Base-by-base conservation (phyloP, 2,113 vertebrate genomes). In the Todiramphus saurophagus region DNA sequence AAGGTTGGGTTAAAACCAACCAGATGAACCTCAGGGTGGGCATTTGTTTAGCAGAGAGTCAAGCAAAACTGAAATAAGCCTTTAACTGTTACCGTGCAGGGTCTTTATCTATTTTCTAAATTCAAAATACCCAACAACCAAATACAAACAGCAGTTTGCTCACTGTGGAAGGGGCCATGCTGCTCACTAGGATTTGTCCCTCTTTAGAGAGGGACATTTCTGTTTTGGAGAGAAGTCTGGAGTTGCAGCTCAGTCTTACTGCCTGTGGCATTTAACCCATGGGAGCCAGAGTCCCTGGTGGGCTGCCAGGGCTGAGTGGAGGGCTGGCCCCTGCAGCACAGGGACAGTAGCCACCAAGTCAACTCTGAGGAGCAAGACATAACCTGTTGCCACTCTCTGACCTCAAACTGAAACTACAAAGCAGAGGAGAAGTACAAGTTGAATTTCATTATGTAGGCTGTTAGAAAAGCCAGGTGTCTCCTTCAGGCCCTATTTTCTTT, bases 231-330 rank as follows among this genome's bases (percentile, higher is more conserved):
- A 28, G 24, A 58, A 73, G 44, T 68, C 25, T 21, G 5, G 35
- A 56, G 63, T 33, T 4, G 7, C 5, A 24, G 28, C 62, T 67
- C 15, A 17, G 51, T 28, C 37, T 27, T 3, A 0, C 6, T 3
- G 7, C 48, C 10, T 8, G 4, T 6, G 8, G 12, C 28, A 6
- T n/a, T 55, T 28, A 39, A 30, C 10, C 43, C 1, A 30, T 33
- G 7, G 27, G 25, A 64, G 35, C 41, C 4, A 18, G 20, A 58
- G 48, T 9, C 13, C 4, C 1, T 0, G 10, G 15, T 11, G 3
- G 24, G 1, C 50, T 72, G 43, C 56, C n/a, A 33, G 56, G 16
- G 30, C 41, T 31, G 25, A 51, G 55, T 48, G 4, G 1, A 31
- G 75, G 83, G 43, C 72, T 55, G 67, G 62, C 5, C 4, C 6